A percentile compares a stretch with the other conserved stretches of the same genome.
Conservation (phyloP, 2,888 invertebrate genomes). For the Herminia tarsipennalis region DNA sequence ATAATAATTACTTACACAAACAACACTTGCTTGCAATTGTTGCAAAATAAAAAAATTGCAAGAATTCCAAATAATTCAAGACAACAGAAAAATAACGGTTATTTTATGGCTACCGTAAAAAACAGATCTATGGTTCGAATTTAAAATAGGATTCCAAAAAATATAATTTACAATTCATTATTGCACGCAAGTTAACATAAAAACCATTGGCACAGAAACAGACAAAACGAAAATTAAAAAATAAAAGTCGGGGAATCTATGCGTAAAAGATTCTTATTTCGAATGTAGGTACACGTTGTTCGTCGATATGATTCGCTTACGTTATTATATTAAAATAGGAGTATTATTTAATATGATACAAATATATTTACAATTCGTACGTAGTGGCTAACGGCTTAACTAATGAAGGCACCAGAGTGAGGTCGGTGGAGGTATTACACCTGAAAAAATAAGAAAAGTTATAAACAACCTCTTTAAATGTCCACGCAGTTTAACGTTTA, state of each 20-base stretch:
- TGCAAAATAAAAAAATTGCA: constrained; percentile 26
- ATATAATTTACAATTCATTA: constrained; percentile 32
- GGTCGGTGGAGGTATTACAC: constrained; percentile 82
- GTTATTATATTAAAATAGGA: constrained; percentile 58
- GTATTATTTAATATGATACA: constrained; percentile 76
- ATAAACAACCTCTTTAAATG: no score
- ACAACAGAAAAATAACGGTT: background rate
- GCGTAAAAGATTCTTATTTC: constrained; percentile 51
- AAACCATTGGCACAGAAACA: constrained; percentile 76
- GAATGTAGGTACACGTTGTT: constrained; percentile 73
- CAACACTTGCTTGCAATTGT: constrained; percentile 44
- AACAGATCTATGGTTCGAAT: background rate
- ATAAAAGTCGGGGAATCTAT: constrained; percentile 54
- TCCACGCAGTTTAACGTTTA: no score
- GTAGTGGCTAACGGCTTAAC: constrained; percentile 68
- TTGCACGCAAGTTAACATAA: constrained; percentile 52
- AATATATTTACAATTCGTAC: constrained; percentile 76
- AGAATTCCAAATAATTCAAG: background rate
- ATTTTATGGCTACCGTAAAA: constrained; percentile 5
- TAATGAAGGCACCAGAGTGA: constrained; percentile 84
- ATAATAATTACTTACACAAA: constrained; percentile 49
- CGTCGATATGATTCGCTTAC: constrained; percentile 80
- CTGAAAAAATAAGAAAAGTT: no score
- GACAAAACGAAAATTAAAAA: constrained; percentile 51
- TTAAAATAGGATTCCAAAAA: background rate